Percentiles rank a stretch among this genome's conserved stretches.
Evolutionary conservation across 2,113 vertebrate genomes (phyloP).

Genomic region (Eleginops maclovinus): DNA sequence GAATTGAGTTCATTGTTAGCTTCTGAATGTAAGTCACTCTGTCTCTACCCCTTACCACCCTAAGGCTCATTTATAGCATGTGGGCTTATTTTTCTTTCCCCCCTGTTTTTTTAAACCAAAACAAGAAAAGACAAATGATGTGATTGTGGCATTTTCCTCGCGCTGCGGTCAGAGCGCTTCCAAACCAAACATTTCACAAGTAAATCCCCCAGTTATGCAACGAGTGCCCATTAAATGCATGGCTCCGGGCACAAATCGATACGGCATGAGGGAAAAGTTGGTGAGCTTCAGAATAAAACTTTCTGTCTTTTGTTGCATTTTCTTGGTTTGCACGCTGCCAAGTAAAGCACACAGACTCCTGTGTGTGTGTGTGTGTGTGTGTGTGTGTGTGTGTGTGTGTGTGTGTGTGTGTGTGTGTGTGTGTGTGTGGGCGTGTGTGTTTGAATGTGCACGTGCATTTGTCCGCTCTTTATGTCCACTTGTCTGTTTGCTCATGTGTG

Average conservation of each 20-base stretch:
- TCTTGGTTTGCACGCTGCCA: conserved; percentile 20
- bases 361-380: conserved; percentile 9
- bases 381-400: not conserved
- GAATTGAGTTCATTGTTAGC: conserved; percentile 75
- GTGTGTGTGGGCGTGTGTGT: not conserved
- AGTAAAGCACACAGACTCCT: conserved; percentile 9
- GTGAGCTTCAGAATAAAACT: conserved; percentile 32
- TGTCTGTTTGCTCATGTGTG: conserved; percentile 38
- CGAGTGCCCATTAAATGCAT: conserved; percentile 36
- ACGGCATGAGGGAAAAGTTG: conserved; percentile 34
- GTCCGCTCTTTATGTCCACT: conserved; percentile 17
- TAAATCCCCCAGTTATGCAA: conserved; percentile 65
- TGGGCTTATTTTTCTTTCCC: conserved; percentile 69
- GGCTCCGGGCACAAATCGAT: conserved; percentile 53
- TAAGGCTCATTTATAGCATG: conserved; percentile 57
- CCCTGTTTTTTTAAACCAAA: conserved; percentile 44
- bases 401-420: not conserved
- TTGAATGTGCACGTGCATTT: not conserved
- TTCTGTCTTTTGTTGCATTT: conserved; percentile 35
- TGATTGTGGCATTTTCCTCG: conserved; percentile 53
- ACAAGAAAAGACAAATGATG: conserved; percentile 63
- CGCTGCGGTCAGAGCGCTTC: conserved; percentile 45
- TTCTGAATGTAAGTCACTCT: conserved; percentile 48
- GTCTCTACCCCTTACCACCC: conserved; percentile 8
- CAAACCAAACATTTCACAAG: conserved; percentile 63